Evolutionary conservation across 2,888 invertebrate species (phyloP).

Genomic region (Heliconius aoede): DNA sequence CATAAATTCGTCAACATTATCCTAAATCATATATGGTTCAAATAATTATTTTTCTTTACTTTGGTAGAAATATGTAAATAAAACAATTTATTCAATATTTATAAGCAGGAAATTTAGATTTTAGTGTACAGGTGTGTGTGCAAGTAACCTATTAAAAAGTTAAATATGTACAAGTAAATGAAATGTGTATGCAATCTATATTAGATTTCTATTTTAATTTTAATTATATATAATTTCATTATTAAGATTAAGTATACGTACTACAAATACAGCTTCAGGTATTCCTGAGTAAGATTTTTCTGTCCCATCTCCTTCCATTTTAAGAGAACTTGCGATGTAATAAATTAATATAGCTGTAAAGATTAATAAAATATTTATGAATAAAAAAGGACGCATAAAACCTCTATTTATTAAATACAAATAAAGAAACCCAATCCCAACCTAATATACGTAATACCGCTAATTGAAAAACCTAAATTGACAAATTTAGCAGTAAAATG

Average conservation of each 20-base stretch:
- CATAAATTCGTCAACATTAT: constrained; percentile 98
- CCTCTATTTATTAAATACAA: background rate
- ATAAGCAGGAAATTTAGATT: background rate
- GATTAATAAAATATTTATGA: background rate
- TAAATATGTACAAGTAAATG: background rate
- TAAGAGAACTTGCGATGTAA: constrained; percentile 36
- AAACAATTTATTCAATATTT: background rate
- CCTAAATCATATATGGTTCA: constrained; percentile 79
- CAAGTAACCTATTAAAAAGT: constrained; percentile 11
- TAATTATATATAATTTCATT: background rate
- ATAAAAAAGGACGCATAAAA: background rate
- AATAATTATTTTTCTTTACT: background rate
- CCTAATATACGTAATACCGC: constrained; percentile 6
- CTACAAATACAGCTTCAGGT: constrained; percentile 94
- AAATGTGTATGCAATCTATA: background rate
- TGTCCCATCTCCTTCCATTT: constrained; percentile 76
- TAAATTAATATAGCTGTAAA: constrained; percentile 12
- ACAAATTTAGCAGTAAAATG: background rate
- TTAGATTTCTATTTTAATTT: background rate
- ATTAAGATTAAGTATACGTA: constrained; percentile 74
- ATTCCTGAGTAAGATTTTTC: constrained; percentile 90
- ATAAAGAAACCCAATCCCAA: background rate
- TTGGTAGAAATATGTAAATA: background rate
- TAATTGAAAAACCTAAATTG: constrained; percentile 17
- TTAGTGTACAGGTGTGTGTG: background rate